Evolutionary conservation across 2,113 vertebrate genomes (phyloP).

Genomic region (Orientallactaga bullata): DNA sequence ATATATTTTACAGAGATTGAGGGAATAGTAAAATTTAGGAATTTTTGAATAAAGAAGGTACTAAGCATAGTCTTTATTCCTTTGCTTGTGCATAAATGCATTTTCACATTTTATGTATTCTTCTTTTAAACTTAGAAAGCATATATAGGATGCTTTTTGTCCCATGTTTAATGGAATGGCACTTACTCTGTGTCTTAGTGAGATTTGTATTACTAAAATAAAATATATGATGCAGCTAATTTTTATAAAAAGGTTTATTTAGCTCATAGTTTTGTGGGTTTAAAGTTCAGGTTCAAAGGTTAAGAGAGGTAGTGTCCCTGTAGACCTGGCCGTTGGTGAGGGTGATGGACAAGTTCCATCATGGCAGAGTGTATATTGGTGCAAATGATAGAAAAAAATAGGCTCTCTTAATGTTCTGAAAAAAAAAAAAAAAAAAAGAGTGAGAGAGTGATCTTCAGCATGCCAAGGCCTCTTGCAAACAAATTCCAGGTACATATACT

Average conservation of each 20-base stretch:
- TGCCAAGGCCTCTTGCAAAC: too few relatives aligned
- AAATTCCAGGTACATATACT: too few relatives aligned
- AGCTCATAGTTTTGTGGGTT: not conserved
- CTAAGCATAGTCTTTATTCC: not conserved
- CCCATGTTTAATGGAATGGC: not conserved
- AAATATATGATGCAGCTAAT: not conserved
- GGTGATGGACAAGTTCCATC: fast-evolving
- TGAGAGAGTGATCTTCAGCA: too few relatives aligned
- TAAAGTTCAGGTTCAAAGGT: not conserved
- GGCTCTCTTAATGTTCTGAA: too few relatives aligned
- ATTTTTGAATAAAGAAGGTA: constrained; percentile 1
- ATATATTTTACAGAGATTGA: not conserved
- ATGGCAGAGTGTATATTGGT: not conserved
- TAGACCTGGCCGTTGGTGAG: not conserved
- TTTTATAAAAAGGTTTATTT: not conserved
- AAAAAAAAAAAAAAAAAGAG: too few relatives aligned
- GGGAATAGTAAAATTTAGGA: not conserved
- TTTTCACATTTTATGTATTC: not conserved
- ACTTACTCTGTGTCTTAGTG: not conserved
- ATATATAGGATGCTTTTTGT: not conserved
- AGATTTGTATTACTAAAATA: not conserved
- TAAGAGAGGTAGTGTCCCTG: not conserved
- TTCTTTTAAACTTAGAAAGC: constrained; percentile 17
- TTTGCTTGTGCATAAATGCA: not conserved
- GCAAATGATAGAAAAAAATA: not conserved